Percentiles rank a stretch among this genome's conserved stretches.
Evolutionary conservation across 2,113 vertebrate species (phyloP).

Genomic region (Thinocorus orbignyianus): DNA sequence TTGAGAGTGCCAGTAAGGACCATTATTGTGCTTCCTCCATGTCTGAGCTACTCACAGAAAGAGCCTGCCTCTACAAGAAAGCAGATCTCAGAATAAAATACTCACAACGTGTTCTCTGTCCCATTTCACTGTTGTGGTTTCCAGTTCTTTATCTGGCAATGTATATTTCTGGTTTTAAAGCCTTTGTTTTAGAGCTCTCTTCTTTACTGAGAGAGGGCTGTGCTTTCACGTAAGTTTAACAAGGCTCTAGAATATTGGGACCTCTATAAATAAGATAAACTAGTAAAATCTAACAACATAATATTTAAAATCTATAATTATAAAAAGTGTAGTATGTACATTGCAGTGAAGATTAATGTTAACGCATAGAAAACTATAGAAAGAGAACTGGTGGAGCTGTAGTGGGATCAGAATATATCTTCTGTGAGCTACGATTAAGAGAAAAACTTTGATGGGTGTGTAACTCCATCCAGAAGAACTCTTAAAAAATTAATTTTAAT

Average conservation of each 20-base stretch:
- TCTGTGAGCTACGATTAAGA: neutral
- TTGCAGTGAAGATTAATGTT: neutral
- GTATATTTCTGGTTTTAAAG: neutral
- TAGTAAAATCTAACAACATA: neutral
- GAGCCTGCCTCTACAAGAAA: neutral
- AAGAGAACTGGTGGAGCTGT: neutral
- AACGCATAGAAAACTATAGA: neutral
- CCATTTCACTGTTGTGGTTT: neutral
- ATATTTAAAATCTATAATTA: neutral
- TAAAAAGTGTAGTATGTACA: neutral
- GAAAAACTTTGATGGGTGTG: neutral
- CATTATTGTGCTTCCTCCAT: neutral
- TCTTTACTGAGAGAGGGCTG: neutral
- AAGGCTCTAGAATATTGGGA: neutral
- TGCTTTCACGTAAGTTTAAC: neutral
- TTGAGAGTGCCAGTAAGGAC: neutral
- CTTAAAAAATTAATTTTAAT: neutral
- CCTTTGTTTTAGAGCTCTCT: neutral
- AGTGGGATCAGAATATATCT: neutral
- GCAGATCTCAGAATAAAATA: neutral
- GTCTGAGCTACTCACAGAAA: neutral
- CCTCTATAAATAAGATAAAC: neutral
- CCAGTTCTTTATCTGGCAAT: neutral
- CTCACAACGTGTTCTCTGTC: neutral
- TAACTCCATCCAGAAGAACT: neutral